Evolutionary conservation across 2,888 invertebrate species (phyloP).

Genomic region (Nesidiocoris tenuis): DNA sequence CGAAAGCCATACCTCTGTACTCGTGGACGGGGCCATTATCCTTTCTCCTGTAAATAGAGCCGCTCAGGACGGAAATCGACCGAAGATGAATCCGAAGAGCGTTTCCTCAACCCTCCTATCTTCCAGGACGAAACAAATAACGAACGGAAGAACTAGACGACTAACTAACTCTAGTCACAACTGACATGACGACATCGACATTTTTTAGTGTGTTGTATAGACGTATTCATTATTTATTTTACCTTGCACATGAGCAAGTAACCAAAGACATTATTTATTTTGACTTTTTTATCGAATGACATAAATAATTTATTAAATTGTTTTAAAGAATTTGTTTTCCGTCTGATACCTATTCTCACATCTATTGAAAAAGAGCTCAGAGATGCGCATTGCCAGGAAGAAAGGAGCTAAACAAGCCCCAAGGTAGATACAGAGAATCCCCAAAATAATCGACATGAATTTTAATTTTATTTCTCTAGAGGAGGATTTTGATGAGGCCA

Average conservation of each 20-base stretch:
- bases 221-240: slow-evolving; percentile 6
- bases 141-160: slow-evolving; percentile 14
- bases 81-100: neutral
- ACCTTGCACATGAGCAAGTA: slow-evolving; percentile 16
- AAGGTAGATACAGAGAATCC: no score
- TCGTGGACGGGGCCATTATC: neutral
- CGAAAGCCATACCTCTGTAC: neutral
- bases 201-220: slow-evolving; percentile 2
- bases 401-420: no score
- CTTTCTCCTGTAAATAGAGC: neutral
- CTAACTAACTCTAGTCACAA: slow-evolving; percentile 34
- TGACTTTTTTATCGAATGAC: slow-evolving; percentile 13
- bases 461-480: no score
- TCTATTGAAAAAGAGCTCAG: no score
- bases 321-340: neutral
- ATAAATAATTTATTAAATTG: slow-evolving; percentile 23
- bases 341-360: no score
- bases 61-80: no score
- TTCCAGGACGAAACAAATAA: neutral
- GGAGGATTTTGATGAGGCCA: no score
- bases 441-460: no score
- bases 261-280: slow-evolving; percentile 34
- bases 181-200: slow-evolving; percentile 27
- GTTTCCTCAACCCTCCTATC: neutral
- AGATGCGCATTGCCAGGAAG: no score